Evolutionary conservation across 1,140 invertebrate genomes (phyloP).

Genomic region (Monochamus saltuarius): DNA sequence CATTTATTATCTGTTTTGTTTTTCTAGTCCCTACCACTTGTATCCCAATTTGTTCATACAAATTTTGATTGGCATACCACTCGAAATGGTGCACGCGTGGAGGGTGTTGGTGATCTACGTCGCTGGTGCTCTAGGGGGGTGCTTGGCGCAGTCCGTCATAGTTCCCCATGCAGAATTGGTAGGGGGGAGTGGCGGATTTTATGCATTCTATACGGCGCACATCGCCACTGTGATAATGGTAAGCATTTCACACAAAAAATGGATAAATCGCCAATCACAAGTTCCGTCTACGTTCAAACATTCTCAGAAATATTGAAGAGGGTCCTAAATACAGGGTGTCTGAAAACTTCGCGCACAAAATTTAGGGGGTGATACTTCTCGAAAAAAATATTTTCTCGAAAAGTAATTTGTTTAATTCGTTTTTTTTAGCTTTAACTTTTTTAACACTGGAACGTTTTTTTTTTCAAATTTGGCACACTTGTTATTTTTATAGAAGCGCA

Average conservation of each 20-base stretch:
- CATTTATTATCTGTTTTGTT: not conserved
- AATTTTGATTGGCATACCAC: constrained; percentile 83
- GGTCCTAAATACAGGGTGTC: no score
- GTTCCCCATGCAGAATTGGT: constrained; percentile 86
- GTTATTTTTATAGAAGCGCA: no score
- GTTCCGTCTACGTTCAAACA: no score
- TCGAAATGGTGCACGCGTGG: constrained; percentile 96
- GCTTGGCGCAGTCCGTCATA: constrained; percentile 81
- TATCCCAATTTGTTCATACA: constrained; percentile 90
- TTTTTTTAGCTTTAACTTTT: no score
- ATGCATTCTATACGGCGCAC: constrained; percentile 92
- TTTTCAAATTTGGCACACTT: no score
- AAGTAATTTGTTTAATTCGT: no score
- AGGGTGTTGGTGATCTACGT: constrained; percentile 78
- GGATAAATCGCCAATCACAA: constrained; percentile 1
- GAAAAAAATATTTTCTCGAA: no score
- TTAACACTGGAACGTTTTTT: no score
- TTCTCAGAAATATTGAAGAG: no score
- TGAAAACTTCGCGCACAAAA: no score
- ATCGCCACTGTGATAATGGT: constrained; percentile 94
- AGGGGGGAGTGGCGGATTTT: constrained; percentile 95
- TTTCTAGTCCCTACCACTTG: constrained; percentile 72
- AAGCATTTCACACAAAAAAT: constrained; percentile 35
- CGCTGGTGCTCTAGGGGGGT: constrained; percentile 81
- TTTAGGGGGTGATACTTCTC: no score